Base-by-base conservation (phyloP, 2,888 invertebrate species). In the Nebria brevicollis region DNA sequence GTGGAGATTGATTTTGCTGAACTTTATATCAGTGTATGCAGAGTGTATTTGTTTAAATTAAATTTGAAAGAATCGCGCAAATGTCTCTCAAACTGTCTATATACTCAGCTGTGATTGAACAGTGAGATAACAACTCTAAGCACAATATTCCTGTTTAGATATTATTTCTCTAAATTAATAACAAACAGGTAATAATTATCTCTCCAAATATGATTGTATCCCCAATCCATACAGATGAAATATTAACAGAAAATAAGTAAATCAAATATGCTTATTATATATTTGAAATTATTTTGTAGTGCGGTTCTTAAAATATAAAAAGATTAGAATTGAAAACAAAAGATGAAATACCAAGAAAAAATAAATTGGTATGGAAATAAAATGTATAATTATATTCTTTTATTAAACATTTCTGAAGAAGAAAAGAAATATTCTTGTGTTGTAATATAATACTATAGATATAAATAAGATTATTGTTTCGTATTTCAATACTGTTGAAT, bases 31-130 rank as follows among this genome's bases (percentile, higher is more conserved):
- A 20, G 5, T 26, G 72, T n/a, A 1, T 72, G 72, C 26, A 13
- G 13, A 41, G 73, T 70, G 26, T 73, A 43, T 73, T 73, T 73
- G 42, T 43, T 73, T 73, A 73, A 73, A 73, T 73, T 73, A 41
- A 73, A 73, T 73, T 73, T 42, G 8, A 73, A 73, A 13, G 73
- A 41, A 41, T n/a, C 15, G 42, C 34, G 15, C 20, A 10, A 10
- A 73, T 41, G 72, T 25, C 25, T 26, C 72, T 25, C 73, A 73
- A 42, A n/a, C 15, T 13, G 68, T 68, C 13, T 34, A 1, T 73
- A 42, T 73, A 42, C 43, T 73, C 43, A 73, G 41, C 42, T 73
- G 41, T 73, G 73, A 73, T 73, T 73, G 73, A n/a, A 73, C 73
- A 11, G 13, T 66, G 11, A 66, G n/a, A 34, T 11, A 54, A 5